A percentile compares a stretch with the other conserved stretches of the same genome.
Evolutionary conservation across 2,113 vertebrate species (phyloP).

Genomic region (Centropristis striata): DNA sequence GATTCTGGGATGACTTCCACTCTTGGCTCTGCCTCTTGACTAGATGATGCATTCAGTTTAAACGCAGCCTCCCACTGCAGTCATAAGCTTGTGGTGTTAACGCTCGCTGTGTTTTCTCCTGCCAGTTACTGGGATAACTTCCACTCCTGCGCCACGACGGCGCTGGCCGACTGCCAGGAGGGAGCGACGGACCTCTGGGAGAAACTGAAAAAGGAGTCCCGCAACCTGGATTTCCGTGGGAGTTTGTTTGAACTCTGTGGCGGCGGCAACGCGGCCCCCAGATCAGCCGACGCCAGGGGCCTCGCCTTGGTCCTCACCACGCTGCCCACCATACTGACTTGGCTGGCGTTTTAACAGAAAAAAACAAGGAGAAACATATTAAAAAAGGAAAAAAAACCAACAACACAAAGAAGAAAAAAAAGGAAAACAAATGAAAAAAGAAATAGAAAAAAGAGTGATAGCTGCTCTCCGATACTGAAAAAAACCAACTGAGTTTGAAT

Average conservation of each 20-base stretch:
- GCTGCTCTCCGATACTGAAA: conserved; percentile 50
- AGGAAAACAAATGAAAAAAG: conserved; percentile 32
- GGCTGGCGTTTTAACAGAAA: conserved; percentile 91
- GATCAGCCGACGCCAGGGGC: conserved; percentile 75
- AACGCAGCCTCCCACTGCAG: conserved; percentile 48
- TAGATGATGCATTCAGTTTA: conserved; percentile 35
- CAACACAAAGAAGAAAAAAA: conserved; percentile 40
- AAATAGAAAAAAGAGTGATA: conserved; percentile 80
- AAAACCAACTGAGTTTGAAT: conserved; percentile 54
- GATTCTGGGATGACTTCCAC: conserved; percentile 42
- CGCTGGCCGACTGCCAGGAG: conserved; percentile 98
- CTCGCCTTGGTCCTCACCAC: conserved; percentile 86
- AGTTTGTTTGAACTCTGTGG: conserved; percentile 98
- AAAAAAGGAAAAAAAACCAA: conserved; percentile 12
- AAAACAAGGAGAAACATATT: conserved; percentile 29
- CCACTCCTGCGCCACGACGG: conserved; percentile 95
- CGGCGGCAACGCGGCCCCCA: conserved; percentile 87
- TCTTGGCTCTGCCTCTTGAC: conserved; percentile 49
- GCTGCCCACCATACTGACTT: conserved; percentile 90
- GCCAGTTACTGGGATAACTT: conserved; percentile 98
- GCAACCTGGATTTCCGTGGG: conserved; percentile 96
- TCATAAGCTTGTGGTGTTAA: conserved; percentile 52
- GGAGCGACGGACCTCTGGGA: conserved; percentile 98
- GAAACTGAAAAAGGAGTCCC: conserved; percentile 97
- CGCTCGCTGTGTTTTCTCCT: conserved; percentile 54